These are phyloP conservation scores for Tretioscincus oriximinensis DNA, from an alignment of 2,113 vertebrate genomes.

Conservation along the genomic window DNA sequence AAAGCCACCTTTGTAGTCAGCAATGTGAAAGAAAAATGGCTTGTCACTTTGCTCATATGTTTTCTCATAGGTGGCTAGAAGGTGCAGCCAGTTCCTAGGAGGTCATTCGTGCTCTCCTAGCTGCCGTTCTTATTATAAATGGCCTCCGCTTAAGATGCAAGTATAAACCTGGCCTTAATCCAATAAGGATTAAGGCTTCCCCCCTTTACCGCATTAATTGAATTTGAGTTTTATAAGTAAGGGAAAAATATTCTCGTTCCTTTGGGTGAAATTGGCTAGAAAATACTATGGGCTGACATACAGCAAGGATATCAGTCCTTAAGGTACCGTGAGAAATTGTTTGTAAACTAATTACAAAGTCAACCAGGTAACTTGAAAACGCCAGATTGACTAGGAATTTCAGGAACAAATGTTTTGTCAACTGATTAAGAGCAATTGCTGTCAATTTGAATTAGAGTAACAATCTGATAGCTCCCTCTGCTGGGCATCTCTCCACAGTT, in stretches of 20 bases:
- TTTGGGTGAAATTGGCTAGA: neutral
- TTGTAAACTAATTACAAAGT: too few species aligned
- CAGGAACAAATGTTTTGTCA: neutral
- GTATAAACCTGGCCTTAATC: neutral
- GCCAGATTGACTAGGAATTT: too few species aligned
- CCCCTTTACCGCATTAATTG: neutral
- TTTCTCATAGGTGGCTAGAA: too few species aligned
- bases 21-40: too few species aligned
- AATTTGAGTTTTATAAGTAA: neutral
- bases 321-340: neutral
- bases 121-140: neutral
- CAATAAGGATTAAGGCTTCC: neutral
- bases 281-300: neutral
- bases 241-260: neutral
- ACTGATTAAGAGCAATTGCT: neutral
- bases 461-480: conserved; percentile 26
- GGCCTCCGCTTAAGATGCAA: neutral
- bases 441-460: neutral
- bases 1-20: too few species aligned
- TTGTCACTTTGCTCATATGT: too few species aligned
- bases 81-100: too few species aligned
- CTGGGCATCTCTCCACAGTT: neutral
- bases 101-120: neutral
- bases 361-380: neutral
- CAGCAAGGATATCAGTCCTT: neutral